Evolutionary conservation across 2,113 vertebrate genomes (phyloP), one percentile per base, ranked within the genome.

Genomic region (Etheostoma spectabile): DNA sequence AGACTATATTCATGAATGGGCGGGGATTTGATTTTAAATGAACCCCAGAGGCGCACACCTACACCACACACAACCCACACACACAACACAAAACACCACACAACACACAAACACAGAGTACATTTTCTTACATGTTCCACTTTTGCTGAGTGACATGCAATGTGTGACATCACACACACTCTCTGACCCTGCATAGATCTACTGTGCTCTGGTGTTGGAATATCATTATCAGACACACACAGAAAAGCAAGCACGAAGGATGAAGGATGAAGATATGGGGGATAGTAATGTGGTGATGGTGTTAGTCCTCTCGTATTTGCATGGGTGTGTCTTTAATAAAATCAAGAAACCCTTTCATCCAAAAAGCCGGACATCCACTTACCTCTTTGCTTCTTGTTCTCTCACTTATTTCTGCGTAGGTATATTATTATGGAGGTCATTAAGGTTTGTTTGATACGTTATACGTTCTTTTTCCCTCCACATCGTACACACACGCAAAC

Each of bases 211-310:
- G 33, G 51, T 75, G 62, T 79, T 48, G 62, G 8, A 62, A 64
- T 84, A 72, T 79, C 42, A 84, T 79, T 85, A 84, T 91, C 82
- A 79, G 70, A 82, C 77, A 80, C 46, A 79, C 83, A 66, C 80
- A 49, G 49, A 67, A 73, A 79, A 67, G 74, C 56, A n/a, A 35
- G 53, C 71, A 59, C 30, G 63, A 80, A 86, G 82, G 69, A 87
- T 84, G 78, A 80, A n/a, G n/a, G n/a, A n/a, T n/a, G n/a, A 82
- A 83, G 70, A 82, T 84, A 64, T 27, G 62, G 49, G 46, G 78
- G 72, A 72, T 59, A 85, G 57, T 67, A 79, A 84, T 68, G 63
- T 85, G 85, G 74, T 86, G 82, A 87, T 81, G 57, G 69, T 77
- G 80, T 86, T 86, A 85, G 53, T 80, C 83, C 77, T 74, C 74